These are phyloP conservation scores for Asteroscopus sphinx DNA, from an alignment of 2,888 invertebrate genomes.

Conservation along the genomic window DNA sequence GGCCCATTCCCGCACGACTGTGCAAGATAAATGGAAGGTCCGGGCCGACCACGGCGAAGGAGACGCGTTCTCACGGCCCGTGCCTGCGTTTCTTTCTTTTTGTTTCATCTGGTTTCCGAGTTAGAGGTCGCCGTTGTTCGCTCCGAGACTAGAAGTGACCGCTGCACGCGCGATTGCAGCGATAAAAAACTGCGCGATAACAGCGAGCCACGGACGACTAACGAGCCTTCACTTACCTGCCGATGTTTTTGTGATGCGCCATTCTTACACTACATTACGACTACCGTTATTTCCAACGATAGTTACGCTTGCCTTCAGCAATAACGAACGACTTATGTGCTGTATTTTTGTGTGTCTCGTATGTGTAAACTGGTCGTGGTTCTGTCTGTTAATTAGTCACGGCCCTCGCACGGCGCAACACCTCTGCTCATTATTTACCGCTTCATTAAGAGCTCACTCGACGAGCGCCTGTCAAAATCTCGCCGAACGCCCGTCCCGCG, in stretches of 20 bases:
- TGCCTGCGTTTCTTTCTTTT: conserved; percentile 84
- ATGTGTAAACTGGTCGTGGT: conserved; percentile 74
- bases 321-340: conserved; percentile 69
- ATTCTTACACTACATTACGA: conserved; percentile 62
- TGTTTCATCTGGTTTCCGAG: conserved; percentile 85
- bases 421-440: conserved; percentile 88
- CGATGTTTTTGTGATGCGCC: conserved; percentile 67
- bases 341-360: conserved; percentile 53
- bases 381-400: conserved; percentile 85
- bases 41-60: conserved; percentile 75
- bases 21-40: conserved; percentile 88
- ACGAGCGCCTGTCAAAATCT: conserved; percentile 86
- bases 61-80: conserved; percentile 89
- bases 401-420: conserved; percentile 81
- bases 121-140: conserved; percentile 84
- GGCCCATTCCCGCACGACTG: conserved; percentile 88
- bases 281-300: conserved; percentile 65
- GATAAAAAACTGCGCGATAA: conserved; percentile 82
- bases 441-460: conserved; percentile 88
- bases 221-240: conserved; percentile 77
- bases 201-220: conserved; percentile 69
- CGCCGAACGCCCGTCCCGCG: conserved; percentile 76
- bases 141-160: conserved; percentile 81
- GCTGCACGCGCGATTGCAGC: conserved; percentile 80
- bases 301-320: conserved; percentile 62